phyloP scores from a whole-genome alignment of 1,140 invertebrate species.

The Helicoverpa zea region DNA sequence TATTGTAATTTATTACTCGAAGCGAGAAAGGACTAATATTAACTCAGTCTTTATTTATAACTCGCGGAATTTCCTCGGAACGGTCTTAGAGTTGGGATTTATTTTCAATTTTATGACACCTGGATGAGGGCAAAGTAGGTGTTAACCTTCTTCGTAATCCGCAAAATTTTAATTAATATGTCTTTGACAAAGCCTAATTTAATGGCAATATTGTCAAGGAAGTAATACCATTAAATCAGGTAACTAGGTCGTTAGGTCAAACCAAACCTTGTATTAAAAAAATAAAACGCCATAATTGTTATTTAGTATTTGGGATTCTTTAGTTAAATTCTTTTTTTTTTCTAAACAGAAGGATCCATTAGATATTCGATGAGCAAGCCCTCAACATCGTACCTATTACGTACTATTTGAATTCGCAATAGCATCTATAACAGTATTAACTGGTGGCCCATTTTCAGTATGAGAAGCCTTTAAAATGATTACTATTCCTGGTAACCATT shows the following conservation, averaged over 20 bases:
- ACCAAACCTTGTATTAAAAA: too few species aligned
- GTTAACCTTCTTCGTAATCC: not conserved
- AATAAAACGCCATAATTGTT: too few species aligned
- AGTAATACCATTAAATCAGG: too few species aligned
- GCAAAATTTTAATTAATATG: not conserved
- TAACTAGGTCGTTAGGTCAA: too few species aligned
- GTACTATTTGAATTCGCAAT: not conserved
- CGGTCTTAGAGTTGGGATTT: conserved; percentile 6
- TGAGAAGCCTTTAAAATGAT: not conserved
- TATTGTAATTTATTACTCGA: conserved; percentile 41
- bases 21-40: conserved; percentile 28
- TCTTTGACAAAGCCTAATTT: too few species aligned
- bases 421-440: not conserved
- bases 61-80: not conserved
- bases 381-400: too few species aligned
- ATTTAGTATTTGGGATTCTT: too few species aligned
- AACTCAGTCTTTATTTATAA: conserved; percentile 44
- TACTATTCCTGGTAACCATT: not conserved
- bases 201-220: too few species aligned
- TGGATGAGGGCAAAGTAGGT: not conserved
- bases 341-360: too few species aligned
- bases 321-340: too few species aligned
- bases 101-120: conserved; percentile 28
- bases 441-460: not conserved
- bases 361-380: too few species aligned